A percentile compares a stretch with the other conserved stretches of the same genome.
These are phyloP conservation scores for Passer montanus DNA, from an alignment of 2,113 vertebrate genomes.

Conservation along the genomic window DNA sequence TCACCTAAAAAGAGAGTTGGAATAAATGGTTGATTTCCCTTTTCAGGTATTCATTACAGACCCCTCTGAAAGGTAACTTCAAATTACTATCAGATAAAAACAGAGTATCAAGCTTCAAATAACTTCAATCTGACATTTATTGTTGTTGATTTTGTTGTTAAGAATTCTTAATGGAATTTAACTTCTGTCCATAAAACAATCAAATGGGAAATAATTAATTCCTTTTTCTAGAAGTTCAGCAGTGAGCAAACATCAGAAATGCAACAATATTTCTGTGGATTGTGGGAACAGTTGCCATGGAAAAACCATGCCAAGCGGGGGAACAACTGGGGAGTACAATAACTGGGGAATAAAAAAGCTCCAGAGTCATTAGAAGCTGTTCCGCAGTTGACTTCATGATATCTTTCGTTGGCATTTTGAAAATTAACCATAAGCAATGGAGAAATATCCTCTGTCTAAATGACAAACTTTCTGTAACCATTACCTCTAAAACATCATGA, in stretches of 20 bases:
- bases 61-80: neutral
- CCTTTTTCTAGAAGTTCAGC: neutral
- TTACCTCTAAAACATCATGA: neutral
- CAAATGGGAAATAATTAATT: neutral
- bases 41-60: neutral
- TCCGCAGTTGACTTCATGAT: neutral
- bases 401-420: neutral
- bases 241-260: neutral
- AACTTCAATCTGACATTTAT: neutral
- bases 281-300: neutral
- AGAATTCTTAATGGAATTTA: neutral
- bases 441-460: neutral
- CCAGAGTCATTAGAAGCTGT: accelerated
- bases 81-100: neutral
- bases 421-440: neutral
- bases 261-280: neutral
- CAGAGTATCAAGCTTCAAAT: neutral
- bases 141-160: neutral
- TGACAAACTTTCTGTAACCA: neutral
- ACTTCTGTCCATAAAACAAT: neutral
- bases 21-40: neutral
- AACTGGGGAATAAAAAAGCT: accelerated
- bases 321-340: neutral
- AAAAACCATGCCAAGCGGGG: neutral
- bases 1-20: neutral